Evolutionary conservation across 2,888 invertebrate species (phyloP), one percentile per base, ranked within the genome.

Genomic region (Mythimna loreyi): DNA sequence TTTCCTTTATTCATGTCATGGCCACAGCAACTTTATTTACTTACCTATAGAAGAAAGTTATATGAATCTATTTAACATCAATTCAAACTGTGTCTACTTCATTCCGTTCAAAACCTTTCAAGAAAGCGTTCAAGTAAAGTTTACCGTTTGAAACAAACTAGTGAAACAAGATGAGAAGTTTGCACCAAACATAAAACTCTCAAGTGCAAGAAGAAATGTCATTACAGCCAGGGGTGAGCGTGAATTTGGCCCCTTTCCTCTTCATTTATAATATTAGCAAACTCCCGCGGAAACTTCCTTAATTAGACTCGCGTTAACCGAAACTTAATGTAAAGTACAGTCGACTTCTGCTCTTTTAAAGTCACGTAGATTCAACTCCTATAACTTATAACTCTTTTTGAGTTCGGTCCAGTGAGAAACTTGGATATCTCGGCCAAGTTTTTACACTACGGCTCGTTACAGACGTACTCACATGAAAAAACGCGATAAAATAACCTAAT

Each of bases 191-290:
- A 86, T 83, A 81, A 84, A 85, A 83, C 75, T 82, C 57, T 69
- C 69, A 77, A 85, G 74, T 84, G 85, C 84, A 82, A 84, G 85
- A 88, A 89, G 85, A 88, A 90, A 90, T 87, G 86, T 86, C 88
- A 87, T 90, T 89, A 88, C 75, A 84, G 82, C 78, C 80, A 78
- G 72, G 82, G 76, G 82, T 80, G 81, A 85, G 86, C 82, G 84
- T 73, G 82, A 89, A 91, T 89, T 90, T 87, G 81, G 81, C 87
- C 86, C 89, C 89, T 91, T 92, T 90, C 89, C 90, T 89, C 87
- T 89, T 86, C 91, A 92, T 92, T 92, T 90, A 91, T 91, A 92
- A 91, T 92, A 92, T 92, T 90, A 92, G 86, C 89, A 82, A 92
- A 91, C 89, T 91, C 85, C 72, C 78, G 75, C 73, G 75, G 77